Evolutionary conservation across 2,113 vertebrate species (phyloP), one percentile per base, ranked within the genome.

Genomic region (Syngnathoides biaculeatus): DNA sequence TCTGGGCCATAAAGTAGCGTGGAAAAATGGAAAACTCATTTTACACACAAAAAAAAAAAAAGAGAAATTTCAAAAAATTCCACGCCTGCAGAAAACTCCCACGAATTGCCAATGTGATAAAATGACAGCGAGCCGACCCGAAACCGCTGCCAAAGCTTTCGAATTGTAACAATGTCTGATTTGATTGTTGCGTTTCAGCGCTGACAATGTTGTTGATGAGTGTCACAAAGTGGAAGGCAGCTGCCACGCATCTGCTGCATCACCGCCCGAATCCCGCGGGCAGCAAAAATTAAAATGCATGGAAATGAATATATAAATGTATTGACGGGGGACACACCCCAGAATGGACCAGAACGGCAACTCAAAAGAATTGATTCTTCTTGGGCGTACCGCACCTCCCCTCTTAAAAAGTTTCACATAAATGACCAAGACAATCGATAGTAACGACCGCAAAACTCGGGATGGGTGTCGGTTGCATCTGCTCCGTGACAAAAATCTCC

Each of bases 361-460:
- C 26, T 56, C 15, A 60, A 60, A 0, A 20, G 30, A 60, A 60
- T 60, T 1, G 5, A 12, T 38, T 60, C 4, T 38, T 60, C 9
- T 40, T 8, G 10, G 35, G 35, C 20, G 20, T 8, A 20, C 11
- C 11, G 30, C 35, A n/a, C 7, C 19, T n/a, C 57, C 19, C 24
- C 53, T 24, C 53, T 56, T 8, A 26, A 60, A 60, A 39, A 22
- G 35, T 22, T 60, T 40, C 39, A 22, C 8, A n/a, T 11, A 22
- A 61, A 40, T 40, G 30, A 30, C 26, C 55, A 8, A 26, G 15
- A 14, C 55, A 57, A 57, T 57, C 55, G 26, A 57, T 30, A 30
- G 19, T 57, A 72, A 20, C n/a, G 65, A 74, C 69, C 58, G 24
- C n/a, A 61, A 40, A 61, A 40, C 5, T 50, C 48, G 17, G 53